phyloP scores from a whole-genome alignment of 1,140 invertebrate genomes.

The Drosophila pseudoobscura region DNA sequence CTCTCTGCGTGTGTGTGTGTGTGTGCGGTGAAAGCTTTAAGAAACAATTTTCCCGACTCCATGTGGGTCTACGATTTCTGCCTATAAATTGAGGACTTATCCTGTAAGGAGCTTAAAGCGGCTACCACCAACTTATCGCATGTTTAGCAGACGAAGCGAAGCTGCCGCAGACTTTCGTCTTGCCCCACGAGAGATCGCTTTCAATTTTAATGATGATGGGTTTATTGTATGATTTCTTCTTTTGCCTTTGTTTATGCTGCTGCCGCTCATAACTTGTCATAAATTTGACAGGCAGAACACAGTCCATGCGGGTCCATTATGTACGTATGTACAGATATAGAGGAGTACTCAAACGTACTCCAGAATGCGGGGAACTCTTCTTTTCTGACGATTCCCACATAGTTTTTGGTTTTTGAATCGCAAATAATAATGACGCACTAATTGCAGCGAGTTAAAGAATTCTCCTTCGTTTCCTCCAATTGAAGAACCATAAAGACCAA shows the following conservation, averaged over 20 bases:
- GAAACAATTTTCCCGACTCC: conserved; percentile 22
- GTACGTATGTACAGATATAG: conserved; percentile 12
- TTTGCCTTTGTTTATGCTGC: conserved; percentile 69
- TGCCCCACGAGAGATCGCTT: conserved; percentile 31
- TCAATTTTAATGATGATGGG: conserved; percentile 58
- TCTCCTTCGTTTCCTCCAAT: conserved; percentile 54
- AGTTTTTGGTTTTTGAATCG: conserved; percentile 62
- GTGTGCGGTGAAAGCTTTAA: conserved; percentile 53
- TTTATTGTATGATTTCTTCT: conserved; percentile 47
- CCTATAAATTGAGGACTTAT: conserved; percentile 41
- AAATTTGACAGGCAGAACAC: conserved; percentile 66
- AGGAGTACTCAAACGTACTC: no score
- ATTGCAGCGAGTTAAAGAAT: conserved; percentile 65
- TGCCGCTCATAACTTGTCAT: conserved; percentile 79
- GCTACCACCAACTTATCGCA: conserved; percentile 62
- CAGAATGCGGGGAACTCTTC: conserved; percentile 26
- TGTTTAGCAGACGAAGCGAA: conserved; percentile 47
- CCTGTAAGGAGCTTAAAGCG: conserved; percentile 66
- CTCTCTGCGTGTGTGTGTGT: conserved; percentile 1
- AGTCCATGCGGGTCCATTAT: conserved; percentile 67
- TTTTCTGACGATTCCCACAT: conserved; percentile 58
- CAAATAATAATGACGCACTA: conserved; percentile 79
- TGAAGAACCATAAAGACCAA: conserved; percentile 62
- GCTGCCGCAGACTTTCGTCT: conserved; percentile 25
- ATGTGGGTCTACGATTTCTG: conserved; percentile 12